These are phyloP conservation scores for Drosophila anceps DNA, from an alignment of 2,888 invertebrate genomes.

Conservation along the genomic window DNA sequence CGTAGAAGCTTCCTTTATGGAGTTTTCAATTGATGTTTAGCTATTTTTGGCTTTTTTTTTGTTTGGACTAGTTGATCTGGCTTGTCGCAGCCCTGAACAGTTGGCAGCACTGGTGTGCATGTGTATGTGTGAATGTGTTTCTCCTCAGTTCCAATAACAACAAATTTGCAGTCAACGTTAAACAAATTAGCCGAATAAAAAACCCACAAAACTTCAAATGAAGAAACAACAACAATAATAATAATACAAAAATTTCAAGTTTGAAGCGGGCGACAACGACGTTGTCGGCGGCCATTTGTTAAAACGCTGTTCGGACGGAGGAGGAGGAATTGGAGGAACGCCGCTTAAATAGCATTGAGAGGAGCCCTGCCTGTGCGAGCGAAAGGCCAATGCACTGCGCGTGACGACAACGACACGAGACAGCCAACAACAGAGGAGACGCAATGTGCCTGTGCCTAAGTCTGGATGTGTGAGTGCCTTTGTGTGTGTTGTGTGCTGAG, in stretches of 20 bases:
- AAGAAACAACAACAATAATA: slow-evolving; percentile 47
- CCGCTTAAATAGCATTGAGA: slow-evolving; percentile 77
- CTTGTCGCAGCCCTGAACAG: no score
- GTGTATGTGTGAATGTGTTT: slow-evolving; percentile 24
- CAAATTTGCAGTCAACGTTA: slow-evolving; percentile 70
- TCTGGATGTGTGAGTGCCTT: background rate
- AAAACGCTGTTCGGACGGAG: slow-evolving; percentile 46
- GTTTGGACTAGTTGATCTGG: no score
- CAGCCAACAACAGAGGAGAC: slow-evolving; percentile 22
- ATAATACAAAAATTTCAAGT: slow-evolving; percentile 67
- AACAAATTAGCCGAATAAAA: slow-evolving; percentile 67
- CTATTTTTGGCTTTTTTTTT: no score
- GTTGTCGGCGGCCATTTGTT: slow-evolving; percentile 60
- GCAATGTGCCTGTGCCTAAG: slow-evolving; percentile 27
- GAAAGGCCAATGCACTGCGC: slow-evolving; percentile 76
- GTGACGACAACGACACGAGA: slow-evolving; percentile 54
- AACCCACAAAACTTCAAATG: slow-evolving; percentile 33
- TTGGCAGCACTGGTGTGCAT: no score
- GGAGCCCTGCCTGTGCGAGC: slow-evolving; percentile 64
- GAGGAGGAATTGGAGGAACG: no score
- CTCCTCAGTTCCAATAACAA: slow-evolving; percentile 56
- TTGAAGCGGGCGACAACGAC: slow-evolving; percentile 41
- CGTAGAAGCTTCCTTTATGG: no score
- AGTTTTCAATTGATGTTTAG: no score
- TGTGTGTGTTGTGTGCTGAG: slow-evolving; percentile 31